A percentile compares a stretch with the other conserved stretches of the same genome.
Evolutionary conservation across 2,113 vertebrate genomes (phyloP).

Genomic region (Pterophyllum scalare): DNA sequence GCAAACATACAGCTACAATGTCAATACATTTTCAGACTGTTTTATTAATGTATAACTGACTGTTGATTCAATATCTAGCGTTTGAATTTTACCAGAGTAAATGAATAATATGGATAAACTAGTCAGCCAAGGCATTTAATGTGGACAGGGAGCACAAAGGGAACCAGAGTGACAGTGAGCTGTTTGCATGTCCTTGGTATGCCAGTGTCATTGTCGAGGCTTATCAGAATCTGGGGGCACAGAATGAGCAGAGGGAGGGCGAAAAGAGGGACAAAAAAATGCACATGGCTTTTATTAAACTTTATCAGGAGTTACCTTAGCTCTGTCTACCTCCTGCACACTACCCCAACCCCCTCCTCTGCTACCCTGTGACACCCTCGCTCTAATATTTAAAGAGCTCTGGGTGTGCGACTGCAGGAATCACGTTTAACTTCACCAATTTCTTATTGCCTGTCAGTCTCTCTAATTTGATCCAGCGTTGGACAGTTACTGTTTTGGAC

Average conservation of each 20-base stretch:
- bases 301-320: constrained; percentile 76
- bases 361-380: constrained; percentile 46
- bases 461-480: constrained; percentile 82
- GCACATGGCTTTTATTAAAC: constrained; percentile 80
- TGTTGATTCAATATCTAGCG: background rate
- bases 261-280: constrained; percentile 38
- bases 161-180: constrained; percentile 64
- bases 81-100: background rate
- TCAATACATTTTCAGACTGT: background rate
- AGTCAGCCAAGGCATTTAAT: constrained; percentile 10
- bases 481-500: constrained; percentile 85
- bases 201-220: constrained; percentile 76
- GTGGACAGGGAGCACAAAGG: constrained; percentile 55
- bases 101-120: background rate
- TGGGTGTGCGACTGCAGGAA: constrained; percentile 66
- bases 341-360: constrained; percentile 6
- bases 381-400: constrained; percentile 79
- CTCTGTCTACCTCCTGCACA: constrained; percentile 22
- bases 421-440: constrained; percentile 81
- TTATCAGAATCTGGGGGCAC: constrained; percentile 75
- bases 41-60: constrained; percentile 6
- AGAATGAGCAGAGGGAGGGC: constrained; percentile 29
- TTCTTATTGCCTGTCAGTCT: constrained; percentile 87
- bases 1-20: background rate
- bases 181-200: constrained; percentile 73